A percentile compares a stretch with the other conserved stretches of the same genome.
Conservation (phyloP, 1,140 invertebrate genomes). For the Apis dorsata region DNA sequence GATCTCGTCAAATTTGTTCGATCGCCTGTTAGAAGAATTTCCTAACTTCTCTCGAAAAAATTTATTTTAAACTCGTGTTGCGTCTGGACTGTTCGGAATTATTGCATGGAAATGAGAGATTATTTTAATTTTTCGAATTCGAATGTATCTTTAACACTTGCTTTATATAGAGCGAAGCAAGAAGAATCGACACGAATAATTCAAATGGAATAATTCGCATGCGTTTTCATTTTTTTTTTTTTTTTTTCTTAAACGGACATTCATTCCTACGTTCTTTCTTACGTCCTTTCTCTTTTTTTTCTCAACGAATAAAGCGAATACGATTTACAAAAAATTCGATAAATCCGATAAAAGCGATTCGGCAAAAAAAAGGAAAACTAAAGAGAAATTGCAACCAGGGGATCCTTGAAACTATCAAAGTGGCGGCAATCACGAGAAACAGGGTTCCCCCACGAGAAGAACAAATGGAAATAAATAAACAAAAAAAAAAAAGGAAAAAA, state of each 20-base stretch:
- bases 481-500: background rate
- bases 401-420: conserved; percentile 26
- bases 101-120: background rate
- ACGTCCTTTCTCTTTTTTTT: no score
- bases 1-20: background rate
- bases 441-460: background rate
- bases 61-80: background rate
- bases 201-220: background rate
- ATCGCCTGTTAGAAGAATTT: background rate
- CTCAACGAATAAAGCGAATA: no score
- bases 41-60: background rate
- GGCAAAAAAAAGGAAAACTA: background rate
- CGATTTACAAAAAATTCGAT: background rate
- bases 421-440: conserved; percentile 17
- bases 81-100: background rate
- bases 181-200: background rate
- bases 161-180: no score
- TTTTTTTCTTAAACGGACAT: no score
- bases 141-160: background rate
- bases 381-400: background rate
- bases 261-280: no score
- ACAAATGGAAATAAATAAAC: background rate
- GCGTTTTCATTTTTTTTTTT: no score
- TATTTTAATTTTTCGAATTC: background rate
- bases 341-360: background rate